Evolutionary conservation across 2,797 vertebrate genomes (phyloP), one percentile per base, ranked within the genome.

Genomic region (Urophycis tenuis): DNA sequence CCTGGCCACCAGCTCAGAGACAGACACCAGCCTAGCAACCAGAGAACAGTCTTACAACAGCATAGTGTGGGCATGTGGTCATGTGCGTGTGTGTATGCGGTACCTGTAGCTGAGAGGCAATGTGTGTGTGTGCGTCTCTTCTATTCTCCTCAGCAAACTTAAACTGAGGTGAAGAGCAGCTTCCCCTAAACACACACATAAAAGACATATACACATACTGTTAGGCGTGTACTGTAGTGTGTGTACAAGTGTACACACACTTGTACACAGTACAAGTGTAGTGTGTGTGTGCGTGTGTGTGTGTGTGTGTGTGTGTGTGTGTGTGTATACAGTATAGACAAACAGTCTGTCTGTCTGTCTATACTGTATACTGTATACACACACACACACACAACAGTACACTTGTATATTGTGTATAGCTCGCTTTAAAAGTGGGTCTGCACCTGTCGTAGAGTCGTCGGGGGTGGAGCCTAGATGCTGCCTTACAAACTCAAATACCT

Each of bases 1-100:
- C 74, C 88, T 91, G 60, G 83, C 88, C 15, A 88, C 82, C 14
- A 99, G 93, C 84, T 95, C 91, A 0, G 93, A 93, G n/a, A 95
- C 71, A 0, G 93, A 94, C 76, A 95, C 82, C n/a, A 91, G 91
- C 84, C 96, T 96, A 88, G 5, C 41, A 10, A 72, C 69, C 9
- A 33, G 22, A 32, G 25, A 39, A 75, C 72, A n/a, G 83, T 36
- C 36, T 80, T 53, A 80, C 34, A 29, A 76, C 64, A 30, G 72
- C 30, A 6, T n/a, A n/a, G n/a, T 71, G 70, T 33, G 31, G 3
- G 14, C 34, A 14, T 71, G 70, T 35, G n/a, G 11, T 25, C 45
- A 15, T 73, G n/a, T 73, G 36, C 29, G 10, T 73, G 35, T 45
- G 72, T 73, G 36, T 73, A 36, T 32, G 35, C 41, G 34, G 2